Base-by-base conservation (phyloP, 1,140 invertebrate species). In the Polypedilum vanderplanki region DNA sequence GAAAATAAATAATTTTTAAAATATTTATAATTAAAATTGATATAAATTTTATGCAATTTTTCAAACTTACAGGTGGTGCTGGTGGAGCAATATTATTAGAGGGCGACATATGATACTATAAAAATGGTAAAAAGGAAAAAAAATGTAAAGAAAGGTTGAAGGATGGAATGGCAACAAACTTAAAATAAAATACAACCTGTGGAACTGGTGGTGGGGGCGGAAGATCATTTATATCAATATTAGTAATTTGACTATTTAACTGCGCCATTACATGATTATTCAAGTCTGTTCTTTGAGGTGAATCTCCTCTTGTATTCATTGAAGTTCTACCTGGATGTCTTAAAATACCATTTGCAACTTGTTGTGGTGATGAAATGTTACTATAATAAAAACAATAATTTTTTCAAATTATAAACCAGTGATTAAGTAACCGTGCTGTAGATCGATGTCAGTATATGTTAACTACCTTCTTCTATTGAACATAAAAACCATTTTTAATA, bases 151-250 rank as follows among this genome's bases (percentile, higher is more conserved):
- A 12, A 46, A 15, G 8, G 41, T 46, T 46, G 10, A 57, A 57
- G 46, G 46, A 15, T n/a, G 46, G 46, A 57, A 33, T 12, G 46
- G 15, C n/a, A 46, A 46, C 3, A 46, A 12, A n/a, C 15, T 46
- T 57, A 57, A 33, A 33, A 33, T n/a, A 33, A 33, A 57, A n/a
- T 57, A 83, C n/a, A n/a, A n/a, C 80, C 79, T 84, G 87, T 0
- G 86, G 87, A 76, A 84, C 85, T n/a, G 86, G 86, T 1, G 84
- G 87, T 24, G 85, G 88, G 17, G 85, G 85, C 4, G 87, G 86
- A 70, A 88, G 85, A 77, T 90, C 89, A 76, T 85, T 86, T 3
- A 81, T 74, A 57, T 80, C 80, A 65, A 82, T 79, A 77, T 77
- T 81, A 65, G 80, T 82, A 40, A 82, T 82, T 40, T 80, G 82